These are phyloP conservation scores for Calliopsis andreniformis DNA, from an alignment of 1,140 invertebrate genomes.

Conservation along the genomic window DNA sequence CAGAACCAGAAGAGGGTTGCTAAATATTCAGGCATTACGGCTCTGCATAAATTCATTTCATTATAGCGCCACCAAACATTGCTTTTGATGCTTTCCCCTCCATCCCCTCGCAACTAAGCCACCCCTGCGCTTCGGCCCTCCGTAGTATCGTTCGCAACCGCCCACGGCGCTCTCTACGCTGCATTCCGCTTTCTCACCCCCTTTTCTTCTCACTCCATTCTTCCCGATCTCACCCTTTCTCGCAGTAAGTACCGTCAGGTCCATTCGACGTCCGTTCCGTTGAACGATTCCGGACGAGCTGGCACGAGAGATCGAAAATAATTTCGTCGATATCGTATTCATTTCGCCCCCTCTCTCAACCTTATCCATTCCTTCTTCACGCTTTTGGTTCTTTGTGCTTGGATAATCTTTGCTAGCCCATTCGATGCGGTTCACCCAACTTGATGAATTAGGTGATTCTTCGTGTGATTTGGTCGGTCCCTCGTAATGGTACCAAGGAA, in stretches of 20 bases:
- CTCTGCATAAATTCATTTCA: slow-evolving; percentile 86
- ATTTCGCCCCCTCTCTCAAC: slow-evolving; percentile 8
- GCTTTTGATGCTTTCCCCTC: slow-evolving; percentile 81
- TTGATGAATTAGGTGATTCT: slow-evolving; percentile 21
- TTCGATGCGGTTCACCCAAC: neutral
- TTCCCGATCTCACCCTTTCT: slow-evolving; percentile 70
- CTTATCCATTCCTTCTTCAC: neutral
- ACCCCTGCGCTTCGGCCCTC: slow-evolving; percentile 66
- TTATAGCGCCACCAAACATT: slow-evolving; percentile 85
- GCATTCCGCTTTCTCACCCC: slow-evolving; percentile 68
- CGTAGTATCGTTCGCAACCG: slow-evolving; percentile 70
- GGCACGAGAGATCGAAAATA: slow-evolving; percentile 48
- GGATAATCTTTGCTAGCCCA: slow-evolving; percentile 37
- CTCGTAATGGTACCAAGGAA: neutral
- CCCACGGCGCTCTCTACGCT: slow-evolving; percentile 67
- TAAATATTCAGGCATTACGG: slow-evolving; percentile 85
- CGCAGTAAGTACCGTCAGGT: slow-evolving; percentile 61
- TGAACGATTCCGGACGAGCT: slow-evolving; percentile 33
- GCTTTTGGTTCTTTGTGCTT: neutral
- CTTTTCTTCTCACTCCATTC: slow-evolving; percentile 72
- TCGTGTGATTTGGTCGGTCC: neutral
- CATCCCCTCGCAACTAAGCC: slow-evolving; percentile 71
- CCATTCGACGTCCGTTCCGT: slow-evolving; percentile 47
- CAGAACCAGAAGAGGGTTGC: slow-evolving; percentile 80
- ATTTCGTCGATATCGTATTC: slow-evolving; percentile 63